Base-by-base conservation (phyloP, 1,140 invertebrate genomes). In the Rhysida immarginata region DNA sequence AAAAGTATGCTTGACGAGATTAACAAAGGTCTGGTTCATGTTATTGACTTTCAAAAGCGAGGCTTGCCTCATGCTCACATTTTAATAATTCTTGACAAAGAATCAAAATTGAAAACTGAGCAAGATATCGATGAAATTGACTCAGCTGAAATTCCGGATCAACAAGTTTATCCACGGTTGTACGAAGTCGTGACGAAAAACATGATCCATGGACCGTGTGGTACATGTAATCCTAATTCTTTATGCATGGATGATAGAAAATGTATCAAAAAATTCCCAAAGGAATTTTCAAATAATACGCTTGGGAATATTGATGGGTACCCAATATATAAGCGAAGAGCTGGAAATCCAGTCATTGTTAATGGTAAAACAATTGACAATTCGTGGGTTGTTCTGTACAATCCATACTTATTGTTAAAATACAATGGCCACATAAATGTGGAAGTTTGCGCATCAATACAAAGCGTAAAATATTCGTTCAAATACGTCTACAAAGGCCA, bases 371-470 rank as follows among this genome's bases (percentile, higher is more conserved):
- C n/a, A n/a, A n/a, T n/a, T n/a, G n/a, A n/a, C n/a, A n/a, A n/a
- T 41, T 11, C 35, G 23, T 67, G 49, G 56, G 58, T 70, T 24
- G 64, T 70, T 5, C 64, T 68, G 0, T 70, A 69, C 55, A 69
- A 66, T 60, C 51, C 53, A 54, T 56, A 59, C 54, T 46, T 70
- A 43, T 51, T 56, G 1, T 35, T 55, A 41, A 64, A 59, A 29
- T 71, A 60, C 45, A 58, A 66, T 45, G 25, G 26, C 29, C 68
- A 69, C 53, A 69, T 70, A 2, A 70, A 70, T 60, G 60, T 67
- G 1, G 67, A 67, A 62, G 53, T 63, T 55, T 68, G 65, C 54
- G 42, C 59, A 35, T 61, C 62, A 16, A 61, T 68, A 68, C 58
- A 69, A 70, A 63, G 67, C 64, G 21, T 52, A 64, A 56, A 64